Conservation (phyloP, 64 coral and sea anemone species). For the Montipora foliosa region DNA sequence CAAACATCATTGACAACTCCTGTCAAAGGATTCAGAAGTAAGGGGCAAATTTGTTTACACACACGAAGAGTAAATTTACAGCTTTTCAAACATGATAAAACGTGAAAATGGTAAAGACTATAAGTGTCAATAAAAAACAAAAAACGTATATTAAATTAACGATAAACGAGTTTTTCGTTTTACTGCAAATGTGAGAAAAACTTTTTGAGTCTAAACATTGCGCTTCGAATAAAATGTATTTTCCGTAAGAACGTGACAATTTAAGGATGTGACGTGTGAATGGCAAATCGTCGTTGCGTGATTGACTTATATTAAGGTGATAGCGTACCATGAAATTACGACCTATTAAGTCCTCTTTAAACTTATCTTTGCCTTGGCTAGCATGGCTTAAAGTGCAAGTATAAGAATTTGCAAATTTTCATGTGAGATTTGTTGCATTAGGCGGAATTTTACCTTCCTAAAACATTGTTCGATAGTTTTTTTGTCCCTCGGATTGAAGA, state of each 20-base stretch:
- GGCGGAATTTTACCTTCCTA: too few species aligned
- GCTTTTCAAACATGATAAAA: neutral
- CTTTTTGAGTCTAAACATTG: neutral
- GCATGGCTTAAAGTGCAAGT: neutral
- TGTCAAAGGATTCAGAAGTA: neutral
- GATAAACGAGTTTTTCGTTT: neutral
- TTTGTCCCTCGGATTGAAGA: neutral
- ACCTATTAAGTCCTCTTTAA: neutral
- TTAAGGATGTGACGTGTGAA: neutral
- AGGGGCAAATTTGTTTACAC: neutral
- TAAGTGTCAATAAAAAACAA: neutral
- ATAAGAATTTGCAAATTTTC: neutral
- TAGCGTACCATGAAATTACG: neutral
- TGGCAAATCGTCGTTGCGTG: neutral
- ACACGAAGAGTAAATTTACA: neutral
- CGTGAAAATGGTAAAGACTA: neutral
- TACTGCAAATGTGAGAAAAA: neutral
- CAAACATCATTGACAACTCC: neutral
- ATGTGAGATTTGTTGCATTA: neutral
- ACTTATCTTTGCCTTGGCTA: neutral
- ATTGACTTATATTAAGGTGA: neutral
- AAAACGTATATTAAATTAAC: too few species aligned
- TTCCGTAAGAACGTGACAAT: neutral
- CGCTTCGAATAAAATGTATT: neutral
- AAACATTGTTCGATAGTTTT: too few species aligned